phyloP scores from a whole-genome alignment of 2,797 vertebrate species.

The Aselliscus stoliczkanus region DNA sequence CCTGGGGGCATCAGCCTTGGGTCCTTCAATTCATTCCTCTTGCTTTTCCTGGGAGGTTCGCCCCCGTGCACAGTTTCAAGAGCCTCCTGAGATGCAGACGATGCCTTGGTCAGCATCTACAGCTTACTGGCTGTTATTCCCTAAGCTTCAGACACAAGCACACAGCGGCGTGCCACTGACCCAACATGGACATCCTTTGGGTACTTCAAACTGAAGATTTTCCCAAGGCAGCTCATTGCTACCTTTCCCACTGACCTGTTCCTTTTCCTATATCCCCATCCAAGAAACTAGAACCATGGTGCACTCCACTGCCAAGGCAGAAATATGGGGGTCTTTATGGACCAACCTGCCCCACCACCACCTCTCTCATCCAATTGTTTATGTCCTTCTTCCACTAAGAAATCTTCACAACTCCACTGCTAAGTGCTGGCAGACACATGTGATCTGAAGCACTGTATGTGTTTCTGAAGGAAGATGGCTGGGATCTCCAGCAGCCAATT shows the following conservation, averaged over 20 bases:
- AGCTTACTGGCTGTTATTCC: neutral
- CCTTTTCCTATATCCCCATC: neutral
- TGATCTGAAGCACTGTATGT: neutral
- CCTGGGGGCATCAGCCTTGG: fast-evolving
- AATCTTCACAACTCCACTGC: neutral
- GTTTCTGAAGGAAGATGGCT: neutral
- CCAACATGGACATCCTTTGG: neutral
- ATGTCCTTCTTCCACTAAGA: neutral
- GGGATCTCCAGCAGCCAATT: neutral
- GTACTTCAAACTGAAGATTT: neutral
- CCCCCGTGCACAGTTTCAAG: neutral
- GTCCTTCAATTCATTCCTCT: neutral
- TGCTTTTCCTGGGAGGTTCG: neutral
- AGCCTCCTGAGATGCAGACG: neutral
- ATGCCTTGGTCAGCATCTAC: neutral
- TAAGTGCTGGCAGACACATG: neutral
- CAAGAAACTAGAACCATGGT: neutral
- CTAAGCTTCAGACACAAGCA: neutral
- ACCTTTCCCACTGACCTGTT: neutral
- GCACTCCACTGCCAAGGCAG: neutral
- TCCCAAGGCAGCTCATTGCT: neutral
- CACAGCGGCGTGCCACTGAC: neutral
- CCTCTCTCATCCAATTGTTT: neutral
- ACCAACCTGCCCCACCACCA: neutral
- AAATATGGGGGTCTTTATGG: neutral